phyloP scores from a whole-genome alignment of 2,888 invertebrate genomes.

The Drosophila rellima region DNA sequence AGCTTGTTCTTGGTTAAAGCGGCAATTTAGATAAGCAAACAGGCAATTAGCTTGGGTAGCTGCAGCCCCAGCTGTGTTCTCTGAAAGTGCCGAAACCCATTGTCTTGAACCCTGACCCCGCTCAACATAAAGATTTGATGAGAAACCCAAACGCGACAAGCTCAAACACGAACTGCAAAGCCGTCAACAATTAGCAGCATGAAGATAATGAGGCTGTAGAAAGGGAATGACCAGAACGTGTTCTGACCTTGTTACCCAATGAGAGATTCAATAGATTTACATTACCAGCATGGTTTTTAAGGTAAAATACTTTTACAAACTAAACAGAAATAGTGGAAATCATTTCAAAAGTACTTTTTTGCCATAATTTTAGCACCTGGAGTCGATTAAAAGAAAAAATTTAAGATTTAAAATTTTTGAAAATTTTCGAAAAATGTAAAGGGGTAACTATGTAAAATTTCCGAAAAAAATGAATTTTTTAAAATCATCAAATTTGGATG shows the following conservation, averaged over 20 bases:
- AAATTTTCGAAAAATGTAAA: too few relatives aligned
- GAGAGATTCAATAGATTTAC: background rate
- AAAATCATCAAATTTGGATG: too few relatives aligned
- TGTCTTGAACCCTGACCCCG: conserved; percentile 80
- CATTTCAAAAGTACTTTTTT: too few relatives aligned
- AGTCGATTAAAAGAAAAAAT: too few relatives aligned
- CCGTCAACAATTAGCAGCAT: conserved; percentile 54
- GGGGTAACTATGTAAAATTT: too few relatives aligned
- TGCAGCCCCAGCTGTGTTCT: conserved; percentile 37
- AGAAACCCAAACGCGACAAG: conserved; percentile 30
- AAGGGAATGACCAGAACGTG: conserved; percentile 20
- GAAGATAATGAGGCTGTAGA: conserved; percentile 21
- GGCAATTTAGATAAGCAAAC: conserved; percentile 81
- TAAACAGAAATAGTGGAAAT: too few relatives aligned
- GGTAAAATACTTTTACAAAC: background rate
- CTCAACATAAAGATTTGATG: conserved; percentile 66
- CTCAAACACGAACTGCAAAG: conserved; percentile 31
- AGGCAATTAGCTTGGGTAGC: conserved; percentile 68
- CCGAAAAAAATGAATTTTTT: too few relatives aligned
- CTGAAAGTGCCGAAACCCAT: conserved; percentile 60
- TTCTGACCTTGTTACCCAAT: conserved; percentile 39
- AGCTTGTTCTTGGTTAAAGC: conserved; percentile 79
- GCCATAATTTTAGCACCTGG: too few relatives aligned
- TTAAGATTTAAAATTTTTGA: too few relatives aligned
- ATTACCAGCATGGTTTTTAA: background rate